Base-by-base conservation (phyloP, 2,797 vertebrate species). In the Urophycis tenuis region DNA sequence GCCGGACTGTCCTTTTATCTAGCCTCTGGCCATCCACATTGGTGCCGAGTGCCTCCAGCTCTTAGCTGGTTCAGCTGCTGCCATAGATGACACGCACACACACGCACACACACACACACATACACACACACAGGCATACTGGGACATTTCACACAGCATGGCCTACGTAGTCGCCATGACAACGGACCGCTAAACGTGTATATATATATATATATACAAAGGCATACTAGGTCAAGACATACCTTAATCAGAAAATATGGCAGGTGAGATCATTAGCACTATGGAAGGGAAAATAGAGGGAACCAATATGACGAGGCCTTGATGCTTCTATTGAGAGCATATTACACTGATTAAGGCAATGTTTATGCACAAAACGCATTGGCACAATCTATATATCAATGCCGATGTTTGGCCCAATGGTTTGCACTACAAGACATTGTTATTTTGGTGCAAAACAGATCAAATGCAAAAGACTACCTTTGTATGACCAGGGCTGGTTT, bases 81-180 rank as follows among this genome's bases (percentile, higher is more conserved):
- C 96, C 95, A 93, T 95, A 95, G 95, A 97, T 95, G 97, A 97
- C 95, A 98, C 90, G 94, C 94, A 95, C 94, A 96, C 95, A 95
- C 92, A 96, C 94, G 92, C 90, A 92, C 90, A 98, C 19, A 53
- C 49, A 97, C 95, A 98, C 90, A 94, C 94, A 96, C 95, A 98
- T 90, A 94, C 94, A 96, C 94, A 93, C 90, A 94, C 87, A 92
- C 90, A 98, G 94, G 96, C 94, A 97, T 96, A 96, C 92, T 95
- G 94, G 95, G 95, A 96, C 94, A 93, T 91, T 96, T 95, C 95
- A 97, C 95, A 96, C 93, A 94, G 88, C 90, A 93, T 91, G 91
- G 89, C 91, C 83, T 60, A 90, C 87, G 88, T 91, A 7, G 79
- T 64, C 85, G 91, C 89, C 91, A 89, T 85, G 60, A 80, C 88